Evolutionary conservation across 1,140 invertebrate genomes (phyloP).

Genomic region (Lutraria rhynchaena): DNA sequence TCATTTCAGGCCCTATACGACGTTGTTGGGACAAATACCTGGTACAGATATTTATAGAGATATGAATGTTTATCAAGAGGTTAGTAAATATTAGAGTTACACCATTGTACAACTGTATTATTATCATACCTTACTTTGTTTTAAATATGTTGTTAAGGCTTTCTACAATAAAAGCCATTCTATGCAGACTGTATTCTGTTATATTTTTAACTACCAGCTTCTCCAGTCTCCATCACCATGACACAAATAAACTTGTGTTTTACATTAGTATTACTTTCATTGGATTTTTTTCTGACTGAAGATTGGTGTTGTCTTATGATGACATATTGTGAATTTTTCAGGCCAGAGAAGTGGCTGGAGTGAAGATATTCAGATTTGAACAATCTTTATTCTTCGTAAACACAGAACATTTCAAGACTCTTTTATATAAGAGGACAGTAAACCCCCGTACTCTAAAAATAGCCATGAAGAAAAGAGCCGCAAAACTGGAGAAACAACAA

Average conservation of each 20-base stretch:
- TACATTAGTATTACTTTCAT: too few species aligned
- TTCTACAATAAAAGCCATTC: too few species aligned
- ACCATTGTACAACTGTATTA: too few species aligned
- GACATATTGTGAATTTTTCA: slow-evolving; percentile 59
- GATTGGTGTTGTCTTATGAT: neutral
- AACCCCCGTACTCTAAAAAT: slow-evolving; percentile 75
- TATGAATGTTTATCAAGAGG: slow-evolving; percentile 74
- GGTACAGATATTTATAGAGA: slow-evolving; percentile 81
- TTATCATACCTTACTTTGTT: too few species aligned
- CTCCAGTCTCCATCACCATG: too few species aligned
- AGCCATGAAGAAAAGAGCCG: slow-evolving; percentile 57
- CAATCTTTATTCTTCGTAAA: slow-evolving; percentile 81
- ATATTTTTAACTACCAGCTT: too few species aligned
- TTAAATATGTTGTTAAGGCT: too few species aligned
- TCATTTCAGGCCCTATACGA: slow-evolving; percentile 77
- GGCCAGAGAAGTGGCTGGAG: slow-evolving; percentile 80
- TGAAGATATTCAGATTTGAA: slow-evolving; percentile 82
- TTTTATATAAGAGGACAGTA: slow-evolving; percentile 75
- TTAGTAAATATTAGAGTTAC: slow-evolving; percentile 65
- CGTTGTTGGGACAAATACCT: slow-evolving; percentile 78
- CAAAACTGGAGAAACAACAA: slow-evolving; percentile 61
- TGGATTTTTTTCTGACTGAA: too few species aligned
- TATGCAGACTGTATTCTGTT: too few species aligned
- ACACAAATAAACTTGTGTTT: too few species aligned
- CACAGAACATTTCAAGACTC: slow-evolving; percentile 78